Conservation (phyloP, 2,888 invertebrate species). For the Augochlorella aurata region DNA sequence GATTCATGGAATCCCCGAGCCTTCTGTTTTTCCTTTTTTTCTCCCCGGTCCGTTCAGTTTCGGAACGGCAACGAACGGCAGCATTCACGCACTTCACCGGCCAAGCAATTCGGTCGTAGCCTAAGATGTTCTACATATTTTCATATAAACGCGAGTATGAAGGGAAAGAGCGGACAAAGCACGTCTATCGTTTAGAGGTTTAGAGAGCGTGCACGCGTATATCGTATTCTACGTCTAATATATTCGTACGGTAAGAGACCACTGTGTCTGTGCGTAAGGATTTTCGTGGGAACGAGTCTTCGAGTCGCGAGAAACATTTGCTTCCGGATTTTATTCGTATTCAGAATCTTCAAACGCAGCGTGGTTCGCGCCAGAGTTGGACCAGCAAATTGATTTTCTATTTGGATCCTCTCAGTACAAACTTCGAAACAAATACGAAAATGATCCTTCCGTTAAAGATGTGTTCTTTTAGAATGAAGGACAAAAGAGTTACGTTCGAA, state of each 20-base stretch:
- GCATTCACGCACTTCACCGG: conserved; percentile 34
- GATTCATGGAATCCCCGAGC: background rate
- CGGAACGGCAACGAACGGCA: conserved; percentile 24
- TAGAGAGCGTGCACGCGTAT: conserved; percentile 43
- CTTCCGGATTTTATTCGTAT: conserved; percentile 14
- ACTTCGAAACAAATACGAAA: background rate
- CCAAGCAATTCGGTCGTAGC: conserved; percentile 58
- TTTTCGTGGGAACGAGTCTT: conserved; percentile 28
- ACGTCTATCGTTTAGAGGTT: conserved; percentile 49
- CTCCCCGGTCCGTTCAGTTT: conserved; percentile 15
- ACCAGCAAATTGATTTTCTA: background rate
- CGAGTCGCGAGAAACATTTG: conserved; percentile 7
- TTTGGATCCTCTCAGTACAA: background rate
- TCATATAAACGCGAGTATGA: conserved; percentile 64
- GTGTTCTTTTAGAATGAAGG: background rate
- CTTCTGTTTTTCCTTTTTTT: background rate
- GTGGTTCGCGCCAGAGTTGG: background rate
- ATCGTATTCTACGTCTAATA: conserved; percentile 52
- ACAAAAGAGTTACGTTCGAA: background rate
- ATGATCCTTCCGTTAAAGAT: background rate
- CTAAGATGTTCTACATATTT: conserved; percentile 69
- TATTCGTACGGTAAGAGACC: conserved; percentile 54
- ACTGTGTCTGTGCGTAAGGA: conserved; percentile 19
- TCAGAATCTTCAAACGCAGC: background rate
- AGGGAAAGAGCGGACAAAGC: conserved; percentile 15